Evolutionary conservation across 2,888 invertebrate genomes (phyloP).

Genomic region (Biston stratarius): DNA sequence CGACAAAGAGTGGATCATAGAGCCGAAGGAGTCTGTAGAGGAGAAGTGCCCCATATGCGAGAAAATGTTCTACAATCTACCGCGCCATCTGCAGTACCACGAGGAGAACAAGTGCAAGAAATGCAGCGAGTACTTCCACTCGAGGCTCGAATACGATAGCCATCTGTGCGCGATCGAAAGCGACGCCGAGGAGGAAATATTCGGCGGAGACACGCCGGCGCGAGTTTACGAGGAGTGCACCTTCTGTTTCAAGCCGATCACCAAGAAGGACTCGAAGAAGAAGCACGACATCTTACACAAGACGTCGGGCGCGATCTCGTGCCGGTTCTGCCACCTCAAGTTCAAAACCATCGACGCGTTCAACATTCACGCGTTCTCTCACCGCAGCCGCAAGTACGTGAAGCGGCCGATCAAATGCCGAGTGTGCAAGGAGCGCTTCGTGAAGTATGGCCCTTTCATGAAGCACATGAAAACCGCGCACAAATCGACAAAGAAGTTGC

Average conservation of each 20-base stretch:
- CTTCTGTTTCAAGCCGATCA: constrained; percentile 82
- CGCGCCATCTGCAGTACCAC: constrained; percentile 76
- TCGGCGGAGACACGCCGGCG: constrained; percentile 48
- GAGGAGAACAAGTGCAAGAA: constrained; percentile 82
- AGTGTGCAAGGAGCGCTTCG: constrained; percentile 75
- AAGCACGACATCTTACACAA: constrained; percentile 74
- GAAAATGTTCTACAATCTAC: constrained; percentile 77
- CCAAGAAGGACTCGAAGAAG: constrained; percentile 66
- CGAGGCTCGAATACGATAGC: constrained; percentile 71
- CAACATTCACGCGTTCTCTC: constrained; percentile 81
- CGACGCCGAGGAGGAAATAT: constrained; percentile 66
- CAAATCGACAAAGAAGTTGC: constrained; percentile 72
- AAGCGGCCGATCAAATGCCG: constrained; percentile 78
- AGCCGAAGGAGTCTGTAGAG: constrained; percentile 76
- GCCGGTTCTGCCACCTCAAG: constrained; percentile 78
- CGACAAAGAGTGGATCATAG: constrained; percentile 78
- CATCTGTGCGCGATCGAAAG: constrained; percentile 80
- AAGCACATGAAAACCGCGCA: constrained; percentile 76
- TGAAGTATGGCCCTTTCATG: constrained; percentile 79
- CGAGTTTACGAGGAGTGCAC: constrained; percentile 75
- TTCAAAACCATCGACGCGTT: constrained; percentile 83
- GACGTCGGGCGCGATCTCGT: constrained; percentile 79
- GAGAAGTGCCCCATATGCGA: constrained; percentile 78
- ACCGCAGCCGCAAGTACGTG: constrained; percentile 78
- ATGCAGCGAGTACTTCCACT: constrained; percentile 80